Evolutionary conservation across 2,888 invertebrate genomes (phyloP).

Genomic region (Acanthopleura granulata): DNA sequence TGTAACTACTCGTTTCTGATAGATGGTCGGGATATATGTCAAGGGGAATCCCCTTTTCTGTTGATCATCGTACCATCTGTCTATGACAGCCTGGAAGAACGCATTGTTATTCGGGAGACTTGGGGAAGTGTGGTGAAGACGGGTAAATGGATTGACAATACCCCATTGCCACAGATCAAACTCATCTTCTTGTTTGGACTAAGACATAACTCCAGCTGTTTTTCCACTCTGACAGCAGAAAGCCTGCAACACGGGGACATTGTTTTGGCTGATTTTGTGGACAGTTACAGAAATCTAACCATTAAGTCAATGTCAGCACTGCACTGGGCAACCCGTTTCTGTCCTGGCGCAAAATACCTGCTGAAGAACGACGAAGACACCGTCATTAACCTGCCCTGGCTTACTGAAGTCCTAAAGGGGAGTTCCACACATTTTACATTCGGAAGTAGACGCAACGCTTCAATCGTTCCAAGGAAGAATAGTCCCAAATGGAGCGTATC

Average conservation of each 20-base stretch:
- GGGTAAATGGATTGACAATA: slow-evolving; percentile 3
- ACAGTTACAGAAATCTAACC: slow-evolving; percentile 60
- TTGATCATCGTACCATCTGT: slow-evolving; percentile 31
- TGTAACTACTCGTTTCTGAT: neutral
- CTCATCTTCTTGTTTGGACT: slow-evolving; percentile 32
- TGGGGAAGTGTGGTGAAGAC: slow-evolving; percentile 30
- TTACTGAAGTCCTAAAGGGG: slow-evolving; percentile 6
- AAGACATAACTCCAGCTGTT: slow-evolving; percentile 4
- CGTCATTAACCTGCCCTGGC: slow-evolving; percentile 68
- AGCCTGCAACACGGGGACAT: slow-evolving; percentile 27
- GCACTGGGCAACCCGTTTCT: slow-evolving; percentile 55
- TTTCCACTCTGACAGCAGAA: slow-evolving; percentile 21
- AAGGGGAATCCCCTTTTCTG: slow-evolving; percentile 16
- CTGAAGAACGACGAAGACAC: slow-evolving; percentile 66
- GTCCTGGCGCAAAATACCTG: slow-evolving; percentile 49
- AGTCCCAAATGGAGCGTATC: slow-evolving; percentile 45
- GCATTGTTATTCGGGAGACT: slow-evolving; percentile 31
- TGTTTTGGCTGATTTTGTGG: slow-evolving; percentile 45
- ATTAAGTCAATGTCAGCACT: slow-evolving; percentile 61
- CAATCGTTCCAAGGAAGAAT: slow-evolving; percentile 5
- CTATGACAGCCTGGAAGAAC: slow-evolving; percentile 23
- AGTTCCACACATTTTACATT: neutral
- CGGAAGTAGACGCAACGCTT: neutral
- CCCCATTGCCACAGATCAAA: slow-evolving; percentile 1
- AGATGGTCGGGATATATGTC: neutral